These are phyloP conservation scores for Misgurnus mizolepis DNA, from an alignment of 2,113 vertebrate species.

Conservation along the genomic window DNA sequence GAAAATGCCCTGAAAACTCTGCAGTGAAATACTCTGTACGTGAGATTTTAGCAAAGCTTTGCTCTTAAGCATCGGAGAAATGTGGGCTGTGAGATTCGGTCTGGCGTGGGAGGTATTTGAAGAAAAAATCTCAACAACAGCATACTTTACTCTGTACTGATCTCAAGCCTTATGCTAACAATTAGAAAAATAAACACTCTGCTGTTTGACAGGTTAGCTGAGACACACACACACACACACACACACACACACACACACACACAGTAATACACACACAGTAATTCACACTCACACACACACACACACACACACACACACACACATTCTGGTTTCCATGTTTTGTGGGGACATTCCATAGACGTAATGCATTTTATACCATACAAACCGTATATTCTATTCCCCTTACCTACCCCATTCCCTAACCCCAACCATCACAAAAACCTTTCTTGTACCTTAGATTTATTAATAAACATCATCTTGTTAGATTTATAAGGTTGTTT, in stretches of 20 bases:
- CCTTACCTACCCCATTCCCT: too few relatives aligned
- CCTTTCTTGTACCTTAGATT: too few relatives aligned
- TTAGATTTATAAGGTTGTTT: too few relatives aligned
- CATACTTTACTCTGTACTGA: slow-evolving; percentile 39
- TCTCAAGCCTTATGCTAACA: slow-evolving; percentile 42
- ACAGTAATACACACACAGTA: too few relatives aligned
- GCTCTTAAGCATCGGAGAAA: background rate
- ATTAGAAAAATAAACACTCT: slow-evolving; percentile 42
- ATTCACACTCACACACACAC: background rate
- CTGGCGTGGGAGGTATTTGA: slow-evolving; percentile 19
- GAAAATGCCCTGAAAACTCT: slow-evolving; percentile 10
- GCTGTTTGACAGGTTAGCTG: slow-evolving; percentile 5
- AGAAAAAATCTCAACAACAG: slow-evolving; percentile 30
- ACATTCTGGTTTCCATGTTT: too few relatives aligned
- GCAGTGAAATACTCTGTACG: background rate
- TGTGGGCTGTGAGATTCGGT: background rate
- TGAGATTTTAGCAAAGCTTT: slow-evolving; percentile 10
- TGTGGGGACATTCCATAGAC: too few relatives aligned
- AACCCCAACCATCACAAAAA: too few relatives aligned
- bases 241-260: too few relatives aligned
- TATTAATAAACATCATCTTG: too few relatives aligned
- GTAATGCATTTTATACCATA: too few relatives aligned
- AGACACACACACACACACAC: too few relatives aligned
- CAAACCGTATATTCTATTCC: too few relatives aligned
- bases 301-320: slow-evolving; percentile 6